These are phyloP conservation scores for Nysson spinosus DNA, from an alignment of 2,888 invertebrate species.

Conservation along the genomic window DNA sequence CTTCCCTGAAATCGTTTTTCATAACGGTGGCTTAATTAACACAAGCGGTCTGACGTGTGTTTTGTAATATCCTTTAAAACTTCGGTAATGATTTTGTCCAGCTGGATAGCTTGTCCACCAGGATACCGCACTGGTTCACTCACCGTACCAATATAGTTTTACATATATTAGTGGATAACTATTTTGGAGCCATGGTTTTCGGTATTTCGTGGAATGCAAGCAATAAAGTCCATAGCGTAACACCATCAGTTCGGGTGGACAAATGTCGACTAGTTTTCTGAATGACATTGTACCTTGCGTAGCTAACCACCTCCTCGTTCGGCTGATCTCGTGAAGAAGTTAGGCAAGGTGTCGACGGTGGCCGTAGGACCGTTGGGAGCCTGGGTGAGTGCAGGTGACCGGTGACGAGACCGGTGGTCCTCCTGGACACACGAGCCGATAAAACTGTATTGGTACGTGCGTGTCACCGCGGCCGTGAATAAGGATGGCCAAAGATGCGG, in stretches of 20 bases:
- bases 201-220: too few species aligned
- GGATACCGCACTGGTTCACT: too few species aligned
- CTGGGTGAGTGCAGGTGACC: slow-evolving; percentile 73
- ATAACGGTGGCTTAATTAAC: slow-evolving; percentile 51
- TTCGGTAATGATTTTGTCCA: slow-evolving; percentile 36
- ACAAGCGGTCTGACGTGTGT: slow-evolving; percentile 33
- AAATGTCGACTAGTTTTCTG: too few species aligned
- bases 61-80: slow-evolving; percentile 41
- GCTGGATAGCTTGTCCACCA: too few species aligned
- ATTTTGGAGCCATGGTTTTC: too few species aligned
- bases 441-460: slow-evolving; percentile 33
- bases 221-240: too few species aligned
- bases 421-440: slow-evolving; percentile 45
- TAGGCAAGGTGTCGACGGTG: slow-evolving; percentile 68
- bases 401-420: slow-evolving; percentile 76
- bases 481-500: slow-evolving; percentile 23
- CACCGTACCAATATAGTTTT: too few species aligned
- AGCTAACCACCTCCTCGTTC: slow-evolving; percentile 10
- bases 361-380: slow-evolving; percentile 61
- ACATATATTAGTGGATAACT: too few species aligned
- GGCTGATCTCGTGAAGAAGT: slow-evolving; percentile 46
- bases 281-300: not conserved
- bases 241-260: too few species aligned
- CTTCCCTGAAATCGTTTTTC: slow-evolving; percentile 38
- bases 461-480: slow-evolving; percentile 46